Evolutionary conservation across 2,113 vertebrate genomes (phyloP).

Genomic region (Crotalus viridis): DNA sequence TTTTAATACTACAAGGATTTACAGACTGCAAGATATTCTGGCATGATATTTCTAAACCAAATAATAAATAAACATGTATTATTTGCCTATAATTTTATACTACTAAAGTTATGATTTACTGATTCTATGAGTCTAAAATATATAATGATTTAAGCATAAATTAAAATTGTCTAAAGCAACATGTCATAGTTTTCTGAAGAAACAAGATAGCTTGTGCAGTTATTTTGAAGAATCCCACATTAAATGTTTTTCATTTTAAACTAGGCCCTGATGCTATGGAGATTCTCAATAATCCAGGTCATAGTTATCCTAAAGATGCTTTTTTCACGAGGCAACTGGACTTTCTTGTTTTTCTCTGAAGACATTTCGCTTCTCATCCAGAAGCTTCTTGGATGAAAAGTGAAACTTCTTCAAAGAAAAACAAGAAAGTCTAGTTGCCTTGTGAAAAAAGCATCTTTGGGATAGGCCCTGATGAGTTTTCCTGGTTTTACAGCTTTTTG

Average conservation of each 20-base stretch:
- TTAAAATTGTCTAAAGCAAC: constrained; percentile 35
- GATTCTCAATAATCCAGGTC: no score
- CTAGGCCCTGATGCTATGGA: fast-evolving
- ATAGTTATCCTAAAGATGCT: no score
- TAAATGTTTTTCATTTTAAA: not conserved
- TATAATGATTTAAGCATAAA: constrained; percentile 47
- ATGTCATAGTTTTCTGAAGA: constrained; percentile 30
- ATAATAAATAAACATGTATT: constrained; percentile 1
- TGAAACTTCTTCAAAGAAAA: no score
- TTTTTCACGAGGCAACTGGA: no score
- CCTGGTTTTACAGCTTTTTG: not conserved
- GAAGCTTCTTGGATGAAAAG: no score
- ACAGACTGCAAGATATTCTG: not conserved
- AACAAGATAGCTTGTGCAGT: not conserved
- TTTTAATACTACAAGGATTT: not conserved
- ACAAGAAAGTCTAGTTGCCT: no score
- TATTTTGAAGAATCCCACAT: not conserved
- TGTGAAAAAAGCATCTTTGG: no score
- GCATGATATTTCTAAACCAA: not conserved
- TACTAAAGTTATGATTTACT: constrained; percentile 17
- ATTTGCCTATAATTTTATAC: not conserved
- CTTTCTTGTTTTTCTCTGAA: no score
- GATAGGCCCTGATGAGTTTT: fast-evolving
- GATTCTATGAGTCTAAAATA: constrained; percentile 30
- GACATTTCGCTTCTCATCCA: no score